phyloP scores from a whole-genome alignment of 1,140 invertebrate species.

The Euura lappo region DNA sequence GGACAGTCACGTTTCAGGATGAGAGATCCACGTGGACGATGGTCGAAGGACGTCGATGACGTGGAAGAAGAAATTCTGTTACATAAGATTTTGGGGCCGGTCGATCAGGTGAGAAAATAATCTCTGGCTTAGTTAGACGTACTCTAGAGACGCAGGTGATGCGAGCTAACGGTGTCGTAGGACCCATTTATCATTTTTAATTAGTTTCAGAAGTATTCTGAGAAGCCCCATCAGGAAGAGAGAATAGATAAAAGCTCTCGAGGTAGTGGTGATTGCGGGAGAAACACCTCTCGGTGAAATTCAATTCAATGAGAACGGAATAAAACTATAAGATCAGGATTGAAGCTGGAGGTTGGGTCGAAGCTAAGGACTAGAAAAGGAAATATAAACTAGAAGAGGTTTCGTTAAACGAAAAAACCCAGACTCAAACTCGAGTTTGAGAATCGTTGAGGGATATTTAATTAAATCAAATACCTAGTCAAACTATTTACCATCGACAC shows the following conservation, averaged over 20 bases:
- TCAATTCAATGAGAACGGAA: background rate
- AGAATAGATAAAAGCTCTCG: too few relatives aligned
- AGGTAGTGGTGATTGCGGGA: background rate
- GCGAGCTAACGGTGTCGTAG: too few relatives aligned
- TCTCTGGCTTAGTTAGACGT: background rate
- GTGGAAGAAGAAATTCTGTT: background rate
- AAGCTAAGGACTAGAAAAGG: background rate
- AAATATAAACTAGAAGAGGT: background rate
- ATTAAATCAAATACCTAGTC: background rate
- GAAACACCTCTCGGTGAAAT: background rate
- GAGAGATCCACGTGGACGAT: background rate
- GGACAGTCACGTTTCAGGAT: background rate
- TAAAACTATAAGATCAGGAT: background rate
- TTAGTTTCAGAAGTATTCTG: too few relatives aligned
- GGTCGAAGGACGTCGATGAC: background rate
- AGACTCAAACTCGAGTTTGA: background rate
- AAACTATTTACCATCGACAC: background rate
- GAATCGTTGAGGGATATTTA: background rate
- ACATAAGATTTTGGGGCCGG: background rate
- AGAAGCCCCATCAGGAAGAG: too few relatives aligned
- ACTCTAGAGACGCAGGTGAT: too few relatives aligned
- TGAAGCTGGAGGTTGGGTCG: background rate
- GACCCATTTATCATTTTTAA: too few relatives aligned
- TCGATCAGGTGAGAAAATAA: background rate
- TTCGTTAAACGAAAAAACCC: background rate